Evolutionary conservation across 2,888 invertebrate genomes (phyloP), one percentile per base, ranked within the genome.

Genomic region (Onchidella celtica): DNA sequence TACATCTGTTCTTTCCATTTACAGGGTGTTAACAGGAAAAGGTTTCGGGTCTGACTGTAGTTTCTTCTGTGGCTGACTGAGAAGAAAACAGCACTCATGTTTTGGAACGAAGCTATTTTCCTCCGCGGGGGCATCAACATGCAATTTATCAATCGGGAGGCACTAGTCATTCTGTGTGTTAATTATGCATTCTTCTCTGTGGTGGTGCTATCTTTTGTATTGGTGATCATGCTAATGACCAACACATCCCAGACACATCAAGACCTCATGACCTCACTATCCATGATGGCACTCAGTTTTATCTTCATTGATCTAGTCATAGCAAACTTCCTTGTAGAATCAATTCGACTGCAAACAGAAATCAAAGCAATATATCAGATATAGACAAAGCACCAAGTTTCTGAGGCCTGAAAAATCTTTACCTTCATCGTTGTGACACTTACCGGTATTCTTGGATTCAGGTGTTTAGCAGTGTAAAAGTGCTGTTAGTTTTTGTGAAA

Each of bases 151-250:
- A 90, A 90, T 82, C 87, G 89, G 73, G 91, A 92, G 82, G 88
- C 88, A 11, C 86, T 92, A 59, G 89, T 91, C 29, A 86, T 92
- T 38, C 83, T 92, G 27, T 91, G 91, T 80, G 88, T 92, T 69
- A 92, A 92, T 86, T 92, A 92, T 85, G 89, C 91, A 24, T 91
- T 92, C 85, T 89, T 92, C 84, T 91, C 91, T 1, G 82, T 89
- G 14, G 84, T 89, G 9, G 83, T 89, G 11, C 84, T 88, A n/a
- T 85, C 84, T 6, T 89, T 89, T 70, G 81, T 88, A 27, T 74
- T 87, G 14, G 88, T 89, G 79, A 79, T 91, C 70, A 89, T 92
- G 82, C 88, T 89, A 36, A 81, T 92, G 65, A 87, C 88, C 11
- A 86, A 89, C 74, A 83, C 86, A 3, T 83, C 87, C 9, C 86